Base-by-base conservation (phyloP, 2,888 invertebrate genomes). In the Lycia hirtaria region DNA sequence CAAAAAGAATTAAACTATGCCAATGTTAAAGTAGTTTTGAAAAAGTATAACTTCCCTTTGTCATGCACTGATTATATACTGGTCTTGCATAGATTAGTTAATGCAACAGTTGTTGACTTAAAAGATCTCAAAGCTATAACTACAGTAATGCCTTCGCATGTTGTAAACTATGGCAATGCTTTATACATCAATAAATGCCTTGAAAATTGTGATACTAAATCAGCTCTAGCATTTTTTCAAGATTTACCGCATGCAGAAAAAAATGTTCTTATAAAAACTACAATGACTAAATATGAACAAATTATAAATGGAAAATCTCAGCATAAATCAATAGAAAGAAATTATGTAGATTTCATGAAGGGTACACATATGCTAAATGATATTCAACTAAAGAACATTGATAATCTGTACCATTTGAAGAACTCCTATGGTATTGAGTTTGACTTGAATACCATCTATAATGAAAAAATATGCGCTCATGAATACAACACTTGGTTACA, bases 341-440 rank as follows among this genome's bases (percentile, higher is more conserved):
- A 88, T 67, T 92, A 89, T 60, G 76, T 92, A 38, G 92, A 92
- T 70, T 92, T 92, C 55, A 70, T 92, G 28, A 92, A 90, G 67
- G 88, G 89, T 5, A 84, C 86, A 12, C 68, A 78, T 45, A 68
- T 80, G 41, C 60, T 90, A 24, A 74, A 77, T 67, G 66, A 75
- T 20, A 73, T 73, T 58, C 76, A 88, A 71, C 76, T 85, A 9
- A 73, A 64, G 41, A 74, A 80, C 57, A 66, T 90, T 58, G 85
- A 89, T 75, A 85, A 80, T 49, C 65, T 91, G 57, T 91, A 90
- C 64, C 80, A 88, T 62, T 80, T 89, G 22, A 92, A 91, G 69
- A 87, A 89, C 71, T 86, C 85, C 0, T 88, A 85, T 49, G 71
- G 70, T 45, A 77, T 85, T 20, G 71, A 69, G 63, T 56, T 85